Evolutionary conservation across 2,113 vertebrate genomes (phyloP).

Genomic region (Leptobrachium leishanense): DNA sequence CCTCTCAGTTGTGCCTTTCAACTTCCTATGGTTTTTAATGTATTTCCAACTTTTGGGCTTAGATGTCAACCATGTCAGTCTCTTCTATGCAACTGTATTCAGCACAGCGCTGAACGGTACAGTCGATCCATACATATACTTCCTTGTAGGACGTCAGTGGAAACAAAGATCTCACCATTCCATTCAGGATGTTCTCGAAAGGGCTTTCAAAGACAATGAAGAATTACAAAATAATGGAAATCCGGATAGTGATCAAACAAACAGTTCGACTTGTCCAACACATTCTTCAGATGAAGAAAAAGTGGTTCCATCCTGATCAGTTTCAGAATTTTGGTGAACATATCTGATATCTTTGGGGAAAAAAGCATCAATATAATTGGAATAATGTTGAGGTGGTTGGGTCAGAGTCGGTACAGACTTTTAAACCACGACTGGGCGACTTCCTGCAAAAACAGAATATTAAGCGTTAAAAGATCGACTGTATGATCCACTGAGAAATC

Average conservation of each 20-base stretch:
- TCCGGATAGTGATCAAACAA: background rate
- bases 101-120: conserved; percentile 49
- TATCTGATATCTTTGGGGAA: too few species aligned
- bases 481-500: too few species aligned
- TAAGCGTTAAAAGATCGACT: too few species aligned
- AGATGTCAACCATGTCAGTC: background rate
- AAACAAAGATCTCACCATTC: conserved; percentile 5
- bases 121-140: conserved; percentile 39
- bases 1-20: conserved; percentile 35
- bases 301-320: too few species aligned
- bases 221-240: background rate
- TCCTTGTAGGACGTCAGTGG: conserved; percentile 35
- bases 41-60: conserved; percentile 6
- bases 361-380: too few species aligned
- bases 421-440: too few species aligned
- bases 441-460: too few species aligned
- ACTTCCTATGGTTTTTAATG: conserved; percentile 29
- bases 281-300: background rate
- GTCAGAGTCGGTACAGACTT: too few species aligned
- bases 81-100: conserved; percentile 20
- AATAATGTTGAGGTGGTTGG: too few species aligned
- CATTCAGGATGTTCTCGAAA: conserved; percentile 43
- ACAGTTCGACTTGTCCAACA: background rate
- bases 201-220: conserved; percentile 45
- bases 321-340: too few species aligned